phyloP scores from a whole-genome alignment of 2,888 invertebrate genomes.

The Lasioglossum calceatum region DNA sequence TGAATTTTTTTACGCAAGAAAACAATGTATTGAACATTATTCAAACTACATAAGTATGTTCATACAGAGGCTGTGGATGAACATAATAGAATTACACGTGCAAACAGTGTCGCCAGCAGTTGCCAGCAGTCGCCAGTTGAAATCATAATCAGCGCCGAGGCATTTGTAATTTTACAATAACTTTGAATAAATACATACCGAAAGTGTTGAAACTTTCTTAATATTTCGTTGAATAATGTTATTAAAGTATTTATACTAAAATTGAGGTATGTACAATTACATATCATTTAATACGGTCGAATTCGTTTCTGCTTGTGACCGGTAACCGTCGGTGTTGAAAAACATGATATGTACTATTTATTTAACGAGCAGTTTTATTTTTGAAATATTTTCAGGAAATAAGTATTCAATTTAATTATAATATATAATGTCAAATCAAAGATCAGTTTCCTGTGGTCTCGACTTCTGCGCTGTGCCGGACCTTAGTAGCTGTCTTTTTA shows the following conservation, averaged over 20 bases:
- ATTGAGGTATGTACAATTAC: background rate
- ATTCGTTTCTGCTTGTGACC: background rate
- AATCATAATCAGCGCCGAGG: background rate
- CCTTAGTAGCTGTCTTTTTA: slow-evolving; percentile 87
- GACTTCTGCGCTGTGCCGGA: slow-evolving; percentile 88
- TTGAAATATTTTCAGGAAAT: slow-evolving; percentile 37
- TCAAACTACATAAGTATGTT: background rate
- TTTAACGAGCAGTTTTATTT: background rate
- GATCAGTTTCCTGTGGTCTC: slow-evolving; percentile 89
- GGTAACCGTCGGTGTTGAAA: slow-evolving; percentile 24
- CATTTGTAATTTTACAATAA: background rate
- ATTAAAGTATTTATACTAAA: slow-evolving; percentile 4
- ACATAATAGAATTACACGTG: slow-evolving; percentile 43
- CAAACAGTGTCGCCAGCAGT: background rate
- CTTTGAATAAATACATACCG: background rate
- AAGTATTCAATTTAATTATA: slow-evolving; percentile 34
- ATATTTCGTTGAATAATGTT: slow-evolving; percentile 9
- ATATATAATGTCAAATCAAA: slow-evolving; percentile 79
- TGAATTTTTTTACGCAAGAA: background rate
- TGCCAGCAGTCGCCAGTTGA: no score
- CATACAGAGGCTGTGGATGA: background rate
- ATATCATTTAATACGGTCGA: background rate
- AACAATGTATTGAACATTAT: background rate
- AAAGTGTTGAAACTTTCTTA: background rate
- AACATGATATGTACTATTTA: background rate